Conservation (phyloP, 2,797 vertebrate genomes). For the Psittacula derbiana region DNA sequence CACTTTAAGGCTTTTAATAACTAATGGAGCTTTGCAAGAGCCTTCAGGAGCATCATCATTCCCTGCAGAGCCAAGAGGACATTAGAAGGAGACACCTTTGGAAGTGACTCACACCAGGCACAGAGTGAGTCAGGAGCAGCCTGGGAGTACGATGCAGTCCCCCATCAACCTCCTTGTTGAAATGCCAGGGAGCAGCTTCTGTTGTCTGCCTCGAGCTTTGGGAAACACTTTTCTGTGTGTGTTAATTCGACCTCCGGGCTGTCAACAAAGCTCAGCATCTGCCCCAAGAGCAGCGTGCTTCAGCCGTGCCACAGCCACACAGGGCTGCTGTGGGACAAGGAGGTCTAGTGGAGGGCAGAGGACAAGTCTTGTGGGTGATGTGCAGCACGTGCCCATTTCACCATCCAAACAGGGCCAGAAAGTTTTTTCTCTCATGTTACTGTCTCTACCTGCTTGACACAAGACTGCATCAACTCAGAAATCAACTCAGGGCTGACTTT, state of each 20-base stretch:
- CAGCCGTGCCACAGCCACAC: not conserved
- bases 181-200: not conserved
- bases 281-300: not conserved
- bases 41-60: not conserved
- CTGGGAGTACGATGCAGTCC: not conserved
- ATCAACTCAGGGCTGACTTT: not conserved
- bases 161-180: not conserved
- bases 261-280: not conserved
- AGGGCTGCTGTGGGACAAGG: not conserved
- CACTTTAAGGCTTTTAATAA: not conserved
- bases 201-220: not conserved
- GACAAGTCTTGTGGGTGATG: not conserved
- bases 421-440: not conserved
- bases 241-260: not conserved
- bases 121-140: constrained; percentile 28
- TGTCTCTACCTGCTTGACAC: not conserved
- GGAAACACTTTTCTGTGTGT: not conserved
- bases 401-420: not conserved
- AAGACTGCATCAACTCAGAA: not conserved
- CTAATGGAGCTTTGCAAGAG: not conserved
- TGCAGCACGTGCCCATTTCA: not conserved
- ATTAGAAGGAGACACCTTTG: not conserved
- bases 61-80: constrained; percentile 8
- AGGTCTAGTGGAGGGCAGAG: not conserved
- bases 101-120: constrained; percentile 37